phyloP scores from a whole-genome alignment of 2,113 vertebrate species.

The Sylvicapra grimmia region DNA sequence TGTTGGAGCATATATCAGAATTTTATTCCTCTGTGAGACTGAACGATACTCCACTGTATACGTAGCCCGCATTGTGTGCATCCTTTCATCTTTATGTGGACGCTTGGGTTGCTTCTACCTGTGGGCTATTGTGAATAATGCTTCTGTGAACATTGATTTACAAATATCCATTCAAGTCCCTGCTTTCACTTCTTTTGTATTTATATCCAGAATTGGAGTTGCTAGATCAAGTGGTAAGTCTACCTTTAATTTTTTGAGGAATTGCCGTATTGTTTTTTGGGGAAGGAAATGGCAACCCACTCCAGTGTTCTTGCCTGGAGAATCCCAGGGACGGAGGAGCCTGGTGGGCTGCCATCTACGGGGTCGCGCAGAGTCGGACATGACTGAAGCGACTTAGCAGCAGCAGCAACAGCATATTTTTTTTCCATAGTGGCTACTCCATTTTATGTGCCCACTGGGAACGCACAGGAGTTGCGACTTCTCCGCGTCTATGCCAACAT shows the following conservation, averaged over 20 bases:
- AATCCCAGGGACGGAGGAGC: too few species aligned
- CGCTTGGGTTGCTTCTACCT: not conserved
- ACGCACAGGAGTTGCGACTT: not conserved
- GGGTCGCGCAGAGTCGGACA: too few species aligned
- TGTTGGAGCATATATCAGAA: not conserved
- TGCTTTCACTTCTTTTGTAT: not conserved
- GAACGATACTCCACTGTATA: not conserved
- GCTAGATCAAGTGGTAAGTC: not conserved
- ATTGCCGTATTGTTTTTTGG: not conserved
- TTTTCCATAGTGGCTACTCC: not conserved
- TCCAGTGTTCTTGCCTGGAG: too few species aligned
- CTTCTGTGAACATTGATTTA: not conserved
- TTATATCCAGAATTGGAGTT: not conserved
- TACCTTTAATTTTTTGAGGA: not conserved
- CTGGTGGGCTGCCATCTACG: too few species aligned
- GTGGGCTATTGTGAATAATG: not conserved
- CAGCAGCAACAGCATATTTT: not conserved
- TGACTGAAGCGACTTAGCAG: too few species aligned
- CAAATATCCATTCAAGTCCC: not conserved
- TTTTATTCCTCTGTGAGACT: not conserved
- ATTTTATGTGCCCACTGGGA: not conserved
- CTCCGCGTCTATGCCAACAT: accelerated
- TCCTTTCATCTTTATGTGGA: not conserved
- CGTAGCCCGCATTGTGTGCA: not conserved
- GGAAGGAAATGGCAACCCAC: too few species aligned